A percentile compares a stretch with the other conserved stretches of the same genome.
These are phyloP conservation scores for Monarcha castaneiventris DNA, from an alignment of 2,113 vertebrate species.

Conservation along the genomic window DNA sequence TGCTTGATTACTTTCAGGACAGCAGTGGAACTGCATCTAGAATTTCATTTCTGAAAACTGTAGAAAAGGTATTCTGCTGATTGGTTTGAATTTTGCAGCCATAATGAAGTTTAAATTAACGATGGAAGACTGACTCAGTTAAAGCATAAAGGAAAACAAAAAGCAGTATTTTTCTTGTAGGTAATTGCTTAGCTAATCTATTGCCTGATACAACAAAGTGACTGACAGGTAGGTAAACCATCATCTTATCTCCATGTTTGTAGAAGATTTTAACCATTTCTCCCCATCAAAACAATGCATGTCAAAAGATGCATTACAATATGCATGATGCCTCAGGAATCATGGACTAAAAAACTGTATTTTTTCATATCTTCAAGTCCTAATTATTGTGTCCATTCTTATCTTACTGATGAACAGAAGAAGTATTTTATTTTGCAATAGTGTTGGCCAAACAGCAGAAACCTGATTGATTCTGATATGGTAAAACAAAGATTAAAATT, in stretches of 20 bases:
- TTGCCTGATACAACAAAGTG: background rate
- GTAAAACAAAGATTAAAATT: background rate
- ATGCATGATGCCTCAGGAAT: rapidly evolving
- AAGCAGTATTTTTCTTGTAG: background rate
- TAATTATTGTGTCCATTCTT: background rate
- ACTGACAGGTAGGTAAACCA: background rate
- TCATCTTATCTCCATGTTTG: background rate
- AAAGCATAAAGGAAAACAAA: background rate
- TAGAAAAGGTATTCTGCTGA: background rate
- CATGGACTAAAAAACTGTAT: background rate
- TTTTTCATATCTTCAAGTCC: background rate
- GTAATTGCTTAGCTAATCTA: background rate
- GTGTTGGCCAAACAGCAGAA: background rate
- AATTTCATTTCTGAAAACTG: background rate
- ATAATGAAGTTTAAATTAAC: background rate
- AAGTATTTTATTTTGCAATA: background rate
- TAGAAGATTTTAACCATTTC: background rate
- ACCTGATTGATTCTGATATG: background rate
- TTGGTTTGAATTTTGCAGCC: background rate
- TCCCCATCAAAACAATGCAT: background rate
- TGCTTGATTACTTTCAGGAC: background rate
- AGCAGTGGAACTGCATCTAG: background rate
- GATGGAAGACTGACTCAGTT: background rate
- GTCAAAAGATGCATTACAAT: background rate
- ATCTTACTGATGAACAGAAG: background rate